Evolutionary conservation across 2,888 invertebrate species (phyloP), one percentile per base, ranked within the genome.

Genomic region (Drosophila parthenogenetica): DNA sequence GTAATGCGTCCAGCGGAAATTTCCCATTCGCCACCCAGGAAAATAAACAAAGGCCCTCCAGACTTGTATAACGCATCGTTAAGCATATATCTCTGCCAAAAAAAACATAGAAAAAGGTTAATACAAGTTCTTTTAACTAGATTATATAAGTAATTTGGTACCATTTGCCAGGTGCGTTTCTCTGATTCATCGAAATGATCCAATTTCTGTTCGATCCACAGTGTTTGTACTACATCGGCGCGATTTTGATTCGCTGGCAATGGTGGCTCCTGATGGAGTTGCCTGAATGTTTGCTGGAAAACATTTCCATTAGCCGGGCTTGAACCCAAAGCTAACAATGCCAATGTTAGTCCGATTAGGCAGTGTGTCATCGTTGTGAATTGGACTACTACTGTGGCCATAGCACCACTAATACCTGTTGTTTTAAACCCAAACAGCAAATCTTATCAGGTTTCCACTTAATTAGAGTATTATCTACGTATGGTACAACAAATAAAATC

Each of bases 1-100:
- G 88, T 89, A 79, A 95, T 91, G 93, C 93, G 94, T 4, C 93
- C 93, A 0, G 93, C 89, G 0, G 92, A 91, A 67, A 96, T 96
- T 10, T 92, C 90, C 93, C 96, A 96, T 92, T 97, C 97, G 2
- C 91, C 92, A 0, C 97, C 97, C 46, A 97, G 93, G 89, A 93
- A 93, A 54, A 95, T 94, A 37, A 95, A 93, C 10, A 95, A 92
- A 0, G 95, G 95, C 0, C 93, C 93, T 3, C 94, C 94, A 1
- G 91, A 81, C 61, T 86, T 61, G 19, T 90, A 92, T 25, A 93
- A 92, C 37, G 93, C 92, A 57, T 91, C 80, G 81, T 94, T 94
- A 73, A 93, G 92, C 90, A 93, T 93, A 81, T 93, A 94, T 17
- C 94, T 93, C 92, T 91, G 13, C 0, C 61, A 13, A 0, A 13